Evolutionary conservation across 2,797 vertebrate species (phyloP), one percentile per base, ranked within the genome.

Genomic region (Dromococcyx pavoninus): DNA sequence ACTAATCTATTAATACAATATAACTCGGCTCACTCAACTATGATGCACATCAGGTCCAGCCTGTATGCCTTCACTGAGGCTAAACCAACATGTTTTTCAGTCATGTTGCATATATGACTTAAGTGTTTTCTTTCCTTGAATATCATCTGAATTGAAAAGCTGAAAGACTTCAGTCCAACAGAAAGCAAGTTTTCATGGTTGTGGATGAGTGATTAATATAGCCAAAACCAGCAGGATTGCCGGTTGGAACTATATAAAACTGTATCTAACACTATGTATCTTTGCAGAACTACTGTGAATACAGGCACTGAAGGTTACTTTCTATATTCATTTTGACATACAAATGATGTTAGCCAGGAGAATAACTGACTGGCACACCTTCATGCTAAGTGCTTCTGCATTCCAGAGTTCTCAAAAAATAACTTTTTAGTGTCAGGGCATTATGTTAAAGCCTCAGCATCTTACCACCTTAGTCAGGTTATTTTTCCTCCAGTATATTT

Each of bases 361-460:
- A 76, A 41, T 28, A 72, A 37, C 11, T 50, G 46, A 33, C 18
- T 10, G 22, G 14, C 27, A 46, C 30, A 43, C 14, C 11, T n/a
- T 64, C 44, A 39, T 44, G 4, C 11, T 32, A 32, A 64, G 21
- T 44, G 17, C 9, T 86, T 32, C n/a, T 74, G 17, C 32, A 27
- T 71, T 64, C 90, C 39, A 56, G 39, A 62, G 8, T 73, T 74
- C 56, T 9, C 12, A 77, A 58, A 66, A 3, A 37, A 17, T 32
- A n/a, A 17, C 11, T 58, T 4, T 0, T 30, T 35, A 24, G 7
- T 32, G 18, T 57, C 16, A 22, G 17, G 13, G 4, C 10, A 7
- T 18, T 58, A 22, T 0, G 0, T 69, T 62, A 66, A 74, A 74
- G 13, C 6, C 60, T 65, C 10, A 27, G 17, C 13, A 30, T 54